These are phyloP conservation scores for Prietella phreatophila DNA, from an alignment of 2,113 vertebrate genomes.

Conservation along the genomic window DNA sequence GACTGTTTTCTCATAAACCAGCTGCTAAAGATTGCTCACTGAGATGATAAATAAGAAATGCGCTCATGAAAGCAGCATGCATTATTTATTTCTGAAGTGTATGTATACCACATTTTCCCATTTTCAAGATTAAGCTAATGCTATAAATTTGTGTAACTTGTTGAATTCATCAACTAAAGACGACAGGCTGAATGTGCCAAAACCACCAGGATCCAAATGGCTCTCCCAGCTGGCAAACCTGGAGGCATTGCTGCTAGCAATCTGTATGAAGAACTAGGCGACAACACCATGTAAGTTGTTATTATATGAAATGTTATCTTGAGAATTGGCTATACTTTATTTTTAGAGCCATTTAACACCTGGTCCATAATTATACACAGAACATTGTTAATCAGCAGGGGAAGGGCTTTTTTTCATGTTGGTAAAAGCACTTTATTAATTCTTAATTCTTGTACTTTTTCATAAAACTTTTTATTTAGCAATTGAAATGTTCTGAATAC, in stretches of 20 bases:
- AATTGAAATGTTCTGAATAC: constrained; percentile 11
- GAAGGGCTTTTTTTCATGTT: not conserved
- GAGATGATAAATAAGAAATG: constrained; percentile 29
- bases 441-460: not conserved
- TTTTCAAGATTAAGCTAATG: constrained; percentile 29
- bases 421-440: not conserved
- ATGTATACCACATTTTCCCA: constrained; percentile 30
- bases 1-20: not conserved
- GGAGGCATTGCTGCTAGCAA: constrained; percentile 78
- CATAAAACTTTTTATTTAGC: not conserved
- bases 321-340: not conserved
- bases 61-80: not conserved
- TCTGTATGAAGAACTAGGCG: constrained; percentile 93
- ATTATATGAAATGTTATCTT: not conserved
- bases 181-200: constrained; percentile 95
- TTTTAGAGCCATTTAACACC: not conserved
- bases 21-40: constrained; percentile 5
- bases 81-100: constrained; percentile 11
- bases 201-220: constrained; percentile 91
- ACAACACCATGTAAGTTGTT: constrained; percentile 90
- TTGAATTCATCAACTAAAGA: constrained; percentile 66
- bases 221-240: constrained; percentile 86
- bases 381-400: not conserved
- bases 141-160: constrained; percentile 39
- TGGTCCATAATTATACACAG: not conserved